A percentile compares a stretch with the other conserved stretches of the same genome.
phyloP scores from a whole-genome alignment of 2,113 vertebrate species.

The Crotalus helleri region DNA sequence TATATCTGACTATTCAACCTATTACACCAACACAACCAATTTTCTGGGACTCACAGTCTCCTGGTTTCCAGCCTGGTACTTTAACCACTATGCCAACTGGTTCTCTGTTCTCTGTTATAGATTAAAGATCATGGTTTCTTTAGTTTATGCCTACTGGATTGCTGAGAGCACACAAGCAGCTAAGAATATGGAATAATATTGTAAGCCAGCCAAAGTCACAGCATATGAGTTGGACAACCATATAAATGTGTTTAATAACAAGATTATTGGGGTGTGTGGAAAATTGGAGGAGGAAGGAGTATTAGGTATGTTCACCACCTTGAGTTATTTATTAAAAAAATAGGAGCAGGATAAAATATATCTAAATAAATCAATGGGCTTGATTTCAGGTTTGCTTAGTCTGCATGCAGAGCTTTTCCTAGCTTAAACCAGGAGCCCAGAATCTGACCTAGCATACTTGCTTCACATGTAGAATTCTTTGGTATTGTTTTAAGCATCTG shows the following conservation, averaged over 20 bases:
- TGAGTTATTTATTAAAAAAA: too few species aligned
- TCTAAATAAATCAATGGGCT: neutral
- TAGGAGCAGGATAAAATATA: too few species aligned
- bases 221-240: neutral
- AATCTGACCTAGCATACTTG: neutral
- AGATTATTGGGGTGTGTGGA: too few species aligned
- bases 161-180: neutral
- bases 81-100: neutral
- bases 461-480: neutral
- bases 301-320: too few species aligned
- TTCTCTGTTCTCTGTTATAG: neutral
- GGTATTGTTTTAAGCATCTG: neutral
- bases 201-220: neutral
- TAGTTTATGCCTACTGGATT: neutral
- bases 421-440: neutral
- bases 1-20: neutral
- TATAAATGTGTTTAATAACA: neutral
- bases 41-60: neutral
- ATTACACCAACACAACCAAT: neutral
- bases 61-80: neutral
- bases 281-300: too few species aligned
- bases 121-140: neutral
- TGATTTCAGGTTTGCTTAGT: neutral
- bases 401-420: neutral
- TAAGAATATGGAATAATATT: neutral